Conservation (phyloP, 2,888 invertebrate species). For the Pterostichus niger region DNA sequence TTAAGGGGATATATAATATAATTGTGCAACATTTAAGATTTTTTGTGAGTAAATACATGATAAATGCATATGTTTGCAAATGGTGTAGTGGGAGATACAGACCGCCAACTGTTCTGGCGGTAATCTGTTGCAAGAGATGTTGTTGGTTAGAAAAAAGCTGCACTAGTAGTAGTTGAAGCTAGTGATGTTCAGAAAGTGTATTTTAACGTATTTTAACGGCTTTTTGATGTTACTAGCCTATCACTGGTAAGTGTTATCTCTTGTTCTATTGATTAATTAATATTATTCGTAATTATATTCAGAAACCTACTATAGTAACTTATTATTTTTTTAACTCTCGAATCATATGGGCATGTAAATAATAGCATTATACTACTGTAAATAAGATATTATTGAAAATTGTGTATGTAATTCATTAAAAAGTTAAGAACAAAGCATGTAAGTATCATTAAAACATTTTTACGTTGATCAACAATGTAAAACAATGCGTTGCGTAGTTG, state of each 20-base stretch:
- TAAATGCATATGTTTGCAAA: no score
- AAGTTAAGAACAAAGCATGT: background rate
- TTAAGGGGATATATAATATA: no score
- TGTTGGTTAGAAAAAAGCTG: conserved; percentile 65
- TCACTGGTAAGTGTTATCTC: conserved; percentile 56
- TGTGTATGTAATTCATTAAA: background rate
- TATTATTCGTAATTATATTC: conserved; percentile 7
- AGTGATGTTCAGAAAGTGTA: conserved; percentile 55
- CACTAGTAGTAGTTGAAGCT: conserved; percentile 12
- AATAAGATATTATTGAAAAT: background rate
- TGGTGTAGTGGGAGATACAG: conserved; percentile 14
- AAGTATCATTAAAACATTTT: background rate
- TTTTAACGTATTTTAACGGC: conserved; percentile 65
- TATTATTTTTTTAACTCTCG: conserved; percentile 34
- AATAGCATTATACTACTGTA: background rate
- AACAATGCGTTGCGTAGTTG: no score
- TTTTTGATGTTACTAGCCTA: conserved; percentile 56
- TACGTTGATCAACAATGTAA: no score
- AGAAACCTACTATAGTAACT: background rate
- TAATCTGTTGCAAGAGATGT: conserved; percentile 41
- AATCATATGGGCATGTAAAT: conserved; percentile 53
- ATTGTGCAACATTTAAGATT: no score
- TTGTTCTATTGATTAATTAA: conserved; percentile 25
- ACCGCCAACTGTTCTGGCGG: conserved; percentile 61
- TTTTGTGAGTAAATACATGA: no score